Evolutionary conservation across 2,113 vertebrate species (phyloP), one percentile per base, ranked within the genome.

Genomic region (Holacanthus passer): DNA sequence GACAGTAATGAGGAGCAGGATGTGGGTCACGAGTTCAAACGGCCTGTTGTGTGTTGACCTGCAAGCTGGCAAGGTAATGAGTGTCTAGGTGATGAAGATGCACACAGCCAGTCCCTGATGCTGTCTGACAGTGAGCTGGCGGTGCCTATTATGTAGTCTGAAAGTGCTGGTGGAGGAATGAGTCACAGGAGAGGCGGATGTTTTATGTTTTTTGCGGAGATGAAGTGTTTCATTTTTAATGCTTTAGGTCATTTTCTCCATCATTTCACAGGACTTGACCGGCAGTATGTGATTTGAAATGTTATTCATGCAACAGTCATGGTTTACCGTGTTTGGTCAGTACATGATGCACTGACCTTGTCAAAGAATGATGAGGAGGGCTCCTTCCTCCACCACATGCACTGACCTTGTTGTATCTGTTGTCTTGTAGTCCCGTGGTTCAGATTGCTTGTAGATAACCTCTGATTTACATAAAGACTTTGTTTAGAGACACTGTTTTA

Each of bases 361-460:
- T 94, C 85, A 83, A 43, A 79, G 79, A 73, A 37, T 86, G 82
- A 83, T 62, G 84, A 84, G 80, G 32, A 68, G 72, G 79, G 31
- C 59, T 60, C 45, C 80, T 81, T 64, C 71, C 83, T 76, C 45
- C 62, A 47, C 32, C 39, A 39, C 50, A 4, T 76, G 71, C 76
- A 17, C 58, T 81, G 89, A 90, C 90, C 92, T 88, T 93, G 89
- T 90, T 90, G 59, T 76, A 81, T 83, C 86, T 67, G 79, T 65
- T 65, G 62, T 87, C 82, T 71, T 74, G 73, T 77, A 60, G 77
- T 87, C 82, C 69, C 62, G 55, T n/a, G 63, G 62, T 88, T 52
- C 86, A 85, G 89, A 88, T 88, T 88, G 69, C 88, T 89, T 86
- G 89, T 86, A 87, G 90, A 93, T 90, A 91, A 87, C 81, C 31